A percentile compares a stretch with the other conserved stretches of the same genome.
phyloP scores from a whole-genome alignment of 2,888 invertebrate species.

The Rhingia campestris region DNA sequence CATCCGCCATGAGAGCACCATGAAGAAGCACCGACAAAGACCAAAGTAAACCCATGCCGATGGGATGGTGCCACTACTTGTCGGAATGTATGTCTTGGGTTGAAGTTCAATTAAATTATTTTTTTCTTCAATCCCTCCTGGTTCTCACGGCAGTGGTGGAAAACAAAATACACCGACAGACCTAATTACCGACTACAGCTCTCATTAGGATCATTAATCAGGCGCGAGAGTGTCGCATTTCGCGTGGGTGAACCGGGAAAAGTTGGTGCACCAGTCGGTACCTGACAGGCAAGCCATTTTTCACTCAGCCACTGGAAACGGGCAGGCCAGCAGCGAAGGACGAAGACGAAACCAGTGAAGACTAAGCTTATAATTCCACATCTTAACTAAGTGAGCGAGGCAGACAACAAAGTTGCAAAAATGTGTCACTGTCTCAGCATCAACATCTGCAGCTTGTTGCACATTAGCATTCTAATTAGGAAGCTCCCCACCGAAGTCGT shows the following conservation, averaged over 20 bases:
- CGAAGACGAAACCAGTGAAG: conserved; percentile 4
- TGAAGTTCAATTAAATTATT: conserved; percentile 42
- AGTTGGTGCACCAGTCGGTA: conserved; percentile 28
- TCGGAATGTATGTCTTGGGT: conserved; percentile 27
- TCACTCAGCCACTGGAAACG: background rate
- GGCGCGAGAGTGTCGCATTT: conserved; percentile 46
- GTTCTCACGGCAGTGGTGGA: background rate
- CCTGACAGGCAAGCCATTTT: conserved; percentile 28
- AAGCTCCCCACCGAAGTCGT: background rate
- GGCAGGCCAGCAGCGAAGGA: background rate
- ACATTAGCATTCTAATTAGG: conserved; percentile 53
- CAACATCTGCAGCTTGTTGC: conserved; percentile 42
- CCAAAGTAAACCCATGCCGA: conserved; percentile 1
- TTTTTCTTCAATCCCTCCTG: conserved; percentile 16
- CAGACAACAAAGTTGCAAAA: conserved; percentile 29
- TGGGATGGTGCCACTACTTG: conserved; percentile 8
- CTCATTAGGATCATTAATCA: conserved; percentile 71
- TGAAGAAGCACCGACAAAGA: background rate
- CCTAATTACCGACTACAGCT: conserved; percentile 64
- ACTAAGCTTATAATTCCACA: conserved; percentile 44
- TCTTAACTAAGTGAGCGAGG: conserved; percentile 15
- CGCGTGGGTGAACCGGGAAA: conserved; percentile 22
- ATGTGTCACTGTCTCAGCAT: conserved; percentile 9
- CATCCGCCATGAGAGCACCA: conserved; percentile 7
- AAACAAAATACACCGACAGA: conserved; percentile 29